Conservation (phyloP, 1,140 invertebrate genomes). For the Copidosoma floridanum region DNA sequence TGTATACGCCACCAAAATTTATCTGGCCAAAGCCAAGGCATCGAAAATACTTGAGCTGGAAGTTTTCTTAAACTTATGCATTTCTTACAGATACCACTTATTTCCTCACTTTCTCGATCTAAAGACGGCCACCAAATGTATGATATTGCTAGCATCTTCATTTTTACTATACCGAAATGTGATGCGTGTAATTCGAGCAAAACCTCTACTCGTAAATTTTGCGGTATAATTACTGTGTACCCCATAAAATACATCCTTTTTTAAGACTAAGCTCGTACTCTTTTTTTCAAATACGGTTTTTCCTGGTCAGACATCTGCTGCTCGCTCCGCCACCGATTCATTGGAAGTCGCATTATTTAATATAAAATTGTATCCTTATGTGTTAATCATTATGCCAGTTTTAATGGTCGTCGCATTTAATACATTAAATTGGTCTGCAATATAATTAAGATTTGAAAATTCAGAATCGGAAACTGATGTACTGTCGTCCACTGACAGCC, state of each 20-base stretch:
- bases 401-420: background rate
- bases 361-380: background rate
- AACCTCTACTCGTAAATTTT: conserved; percentile 16
- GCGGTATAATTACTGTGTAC: conserved; percentile 35
- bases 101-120: conserved; percentile 22
- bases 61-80: too few relatives aligned
- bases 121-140: conserved; percentile 27
- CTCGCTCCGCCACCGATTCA: background rate
- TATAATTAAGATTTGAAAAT: background rate
- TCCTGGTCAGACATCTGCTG: background rate
- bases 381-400: background rate
- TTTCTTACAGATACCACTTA: too few relatives aligned
- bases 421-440: background rate
- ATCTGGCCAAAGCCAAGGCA: too few relatives aligned
- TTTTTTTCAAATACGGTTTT: background rate
- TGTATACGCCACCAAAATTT: too few relatives aligned
- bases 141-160: conserved; percentile 35
- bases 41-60: too few relatives aligned
- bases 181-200: conserved; percentile 37
- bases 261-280: conserved; percentile 21
- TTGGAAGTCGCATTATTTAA: background rate
- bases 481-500: background rate
- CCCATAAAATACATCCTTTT: conserved; percentile 37
- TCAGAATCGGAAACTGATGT: background rate
- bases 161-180: conserved; percentile 36